phyloP scores from a whole-genome alignment of 2,888 invertebrate genomes.

The Oligia latruncula region DNA sequence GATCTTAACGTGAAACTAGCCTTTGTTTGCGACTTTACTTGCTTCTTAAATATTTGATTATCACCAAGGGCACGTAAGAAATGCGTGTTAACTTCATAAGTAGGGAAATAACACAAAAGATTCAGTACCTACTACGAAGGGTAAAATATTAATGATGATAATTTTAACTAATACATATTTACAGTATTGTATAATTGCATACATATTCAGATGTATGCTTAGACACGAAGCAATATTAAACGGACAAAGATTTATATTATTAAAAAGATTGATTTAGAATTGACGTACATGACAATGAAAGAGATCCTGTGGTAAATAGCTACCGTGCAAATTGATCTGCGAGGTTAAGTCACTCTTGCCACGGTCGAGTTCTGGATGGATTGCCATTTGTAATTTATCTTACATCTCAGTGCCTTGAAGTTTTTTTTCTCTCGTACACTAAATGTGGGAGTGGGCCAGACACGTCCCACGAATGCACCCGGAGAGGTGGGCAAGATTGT shows the following conservation, averaged over 20 bases:
- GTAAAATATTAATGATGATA: too few relatives aligned
- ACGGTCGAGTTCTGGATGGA: slow-evolving; percentile 29
- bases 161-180: not conserved
- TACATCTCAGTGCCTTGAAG: not conserved
- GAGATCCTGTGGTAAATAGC: slow-evolving; percentile 20
- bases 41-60: slow-evolving; percentile 11
- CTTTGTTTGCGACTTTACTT: slow-evolving; percentile 15
- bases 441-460: not conserved
- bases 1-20: slow-evolving; percentile 41
- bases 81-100: not conserved
- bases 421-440: not conserved
- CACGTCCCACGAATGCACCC: not conserved
- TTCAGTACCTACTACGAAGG: too few relatives aligned
- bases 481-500: too few relatives aligned
- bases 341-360: slow-evolving; percentile 36
- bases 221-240: slow-evolving; percentile 18
- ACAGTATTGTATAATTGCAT: not conserved
- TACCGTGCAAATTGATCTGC: slow-evolving; percentile 27
- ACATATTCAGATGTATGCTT: slow-evolving; percentile 24
- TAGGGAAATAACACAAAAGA: not conserved
- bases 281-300: slow-evolving; percentile 40
- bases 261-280: slow-evolving; percentile 49
- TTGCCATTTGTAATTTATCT: not conserved
- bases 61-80: not conserved
- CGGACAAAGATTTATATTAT: slow-evolving; percentile 25